A percentile compares a stretch with the other conserved stretches of the same genome.
These are phyloP conservation scores for Troilus luridus DNA, from an alignment of 2,888 invertebrate species.

Conservation along the genomic window DNA sequence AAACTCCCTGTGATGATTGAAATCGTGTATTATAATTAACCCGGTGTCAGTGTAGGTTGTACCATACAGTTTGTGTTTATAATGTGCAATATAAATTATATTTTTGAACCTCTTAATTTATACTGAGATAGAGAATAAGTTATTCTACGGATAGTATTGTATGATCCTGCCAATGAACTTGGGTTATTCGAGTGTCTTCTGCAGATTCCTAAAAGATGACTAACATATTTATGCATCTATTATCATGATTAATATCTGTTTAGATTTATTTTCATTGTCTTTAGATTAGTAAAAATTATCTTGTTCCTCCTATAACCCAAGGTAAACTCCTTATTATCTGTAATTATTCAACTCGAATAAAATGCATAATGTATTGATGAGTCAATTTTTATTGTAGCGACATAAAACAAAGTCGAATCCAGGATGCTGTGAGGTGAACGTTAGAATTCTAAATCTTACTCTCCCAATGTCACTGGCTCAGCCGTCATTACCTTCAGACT, in stretches of 20 bases:
- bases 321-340: neutral
- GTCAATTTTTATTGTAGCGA: slow-evolving; percentile 7
- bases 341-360: neutral
- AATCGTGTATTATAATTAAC: neutral
- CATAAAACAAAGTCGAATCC: neutral
- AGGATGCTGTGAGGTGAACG: neutral
- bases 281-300: too few relatives aligned
- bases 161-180: neutral
- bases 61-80: neutral
- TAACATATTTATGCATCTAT: too few relatives aligned
- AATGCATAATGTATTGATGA: neutral
- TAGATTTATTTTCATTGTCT: too few relatives aligned
- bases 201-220: too few relatives aligned
- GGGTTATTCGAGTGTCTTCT: too few relatives aligned
- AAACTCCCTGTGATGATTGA: neutral
- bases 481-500: neutral
- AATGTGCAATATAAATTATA: neutral
- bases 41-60: neutral
- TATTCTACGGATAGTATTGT: neutral
- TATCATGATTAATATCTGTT: too few relatives aligned
- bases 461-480: neutral
- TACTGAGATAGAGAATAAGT: too few relatives aligned
- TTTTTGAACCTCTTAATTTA: neutral
- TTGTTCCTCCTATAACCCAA: neutral
- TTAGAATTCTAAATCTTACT: neutral